Evolutionary conservation across 2,888 invertebrate species (phyloP).

Genomic region (Apodemia mormo): DNA sequence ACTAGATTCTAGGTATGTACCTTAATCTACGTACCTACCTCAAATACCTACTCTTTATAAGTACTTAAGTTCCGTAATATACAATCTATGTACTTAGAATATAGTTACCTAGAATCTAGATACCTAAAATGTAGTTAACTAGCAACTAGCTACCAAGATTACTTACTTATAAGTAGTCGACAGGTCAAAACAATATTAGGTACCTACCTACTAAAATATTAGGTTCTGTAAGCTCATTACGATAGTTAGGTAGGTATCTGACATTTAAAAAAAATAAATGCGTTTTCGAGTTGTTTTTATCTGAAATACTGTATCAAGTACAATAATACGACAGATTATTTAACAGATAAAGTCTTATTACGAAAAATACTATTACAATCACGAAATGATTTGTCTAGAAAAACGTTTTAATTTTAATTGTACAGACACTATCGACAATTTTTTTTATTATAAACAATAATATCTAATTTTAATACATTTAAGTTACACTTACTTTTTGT

Average conservation of each 20-base stretch:
- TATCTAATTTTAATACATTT: constrained; percentile 24
- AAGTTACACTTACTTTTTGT: constrained; percentile 21
- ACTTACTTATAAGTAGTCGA: constrained; percentile 19
- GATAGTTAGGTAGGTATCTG: constrained; percentile 4
- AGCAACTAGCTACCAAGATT: constrained; percentile 12
- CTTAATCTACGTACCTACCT: too few relatives aligned
- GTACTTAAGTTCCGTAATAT: too few relatives aligned
- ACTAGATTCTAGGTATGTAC: too few relatives aligned
- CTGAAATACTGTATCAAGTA: not conserved
- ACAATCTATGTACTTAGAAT: too few relatives aligned
- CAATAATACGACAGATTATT: constrained; percentile 33
- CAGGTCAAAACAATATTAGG: constrained; percentile 15
- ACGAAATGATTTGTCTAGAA: constrained; percentile 18
- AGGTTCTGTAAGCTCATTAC: constrained; percentile 17
- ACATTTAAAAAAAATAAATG: constrained; percentile 10
- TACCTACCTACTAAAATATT: constrained; percentile 19
- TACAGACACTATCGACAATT: constrained; percentile 14
- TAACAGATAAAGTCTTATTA: constrained; percentile 21
- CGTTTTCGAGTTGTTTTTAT: constrained; percentile 20
- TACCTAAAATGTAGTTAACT: constrained; percentile 18
- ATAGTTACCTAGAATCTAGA: not conserved
- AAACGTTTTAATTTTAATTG: constrained; percentile 22
- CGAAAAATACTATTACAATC: constrained; percentile 6
- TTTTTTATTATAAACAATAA: constrained; percentile 21
- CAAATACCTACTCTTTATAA: too few relatives aligned